These are phyloP conservation scores for Diogma glabrata DNA, from an alignment of 2,888 invertebrate genomes.

Conservation along the genomic window DNA sequence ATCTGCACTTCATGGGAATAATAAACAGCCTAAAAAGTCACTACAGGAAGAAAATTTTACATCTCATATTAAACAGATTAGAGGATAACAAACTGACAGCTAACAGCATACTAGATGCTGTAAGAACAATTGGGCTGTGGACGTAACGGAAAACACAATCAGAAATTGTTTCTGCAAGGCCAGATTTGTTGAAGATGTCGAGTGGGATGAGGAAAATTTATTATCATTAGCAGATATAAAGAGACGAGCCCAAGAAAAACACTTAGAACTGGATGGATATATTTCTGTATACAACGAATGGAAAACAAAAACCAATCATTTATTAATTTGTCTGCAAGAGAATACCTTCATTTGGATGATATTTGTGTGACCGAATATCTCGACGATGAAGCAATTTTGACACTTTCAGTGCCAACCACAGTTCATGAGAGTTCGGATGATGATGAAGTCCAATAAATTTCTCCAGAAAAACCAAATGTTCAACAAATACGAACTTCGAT, in stretches of 20 bases:
- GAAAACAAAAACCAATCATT: background rate
- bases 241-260: background rate
- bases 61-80: background rate
- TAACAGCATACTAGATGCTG: background rate
- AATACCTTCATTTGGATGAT: background rate
- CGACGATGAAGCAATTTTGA: background rate
- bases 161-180: background rate
- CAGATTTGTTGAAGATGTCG: background rate
- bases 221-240: background rate
- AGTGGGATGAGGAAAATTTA: background rate
- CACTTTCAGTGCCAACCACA: background rate
- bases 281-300: background rate
- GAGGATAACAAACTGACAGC: background rate
- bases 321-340: background rate
- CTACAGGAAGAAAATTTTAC: slow-evolving; percentile 13
- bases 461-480: background rate
- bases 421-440: background rate
- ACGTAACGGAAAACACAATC: background rate
- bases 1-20: slow-evolving; percentile 16
- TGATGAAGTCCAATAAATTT: background rate
- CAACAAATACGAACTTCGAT: background rate
- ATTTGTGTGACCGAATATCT: background rate
- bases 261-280: background rate
- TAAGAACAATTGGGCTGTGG: background rate
- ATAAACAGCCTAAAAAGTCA: slow-evolving; percentile 20